Conservation (phyloP, 2,113 vertebrate genomes). For the Drymodes brunneopygia region DNA sequence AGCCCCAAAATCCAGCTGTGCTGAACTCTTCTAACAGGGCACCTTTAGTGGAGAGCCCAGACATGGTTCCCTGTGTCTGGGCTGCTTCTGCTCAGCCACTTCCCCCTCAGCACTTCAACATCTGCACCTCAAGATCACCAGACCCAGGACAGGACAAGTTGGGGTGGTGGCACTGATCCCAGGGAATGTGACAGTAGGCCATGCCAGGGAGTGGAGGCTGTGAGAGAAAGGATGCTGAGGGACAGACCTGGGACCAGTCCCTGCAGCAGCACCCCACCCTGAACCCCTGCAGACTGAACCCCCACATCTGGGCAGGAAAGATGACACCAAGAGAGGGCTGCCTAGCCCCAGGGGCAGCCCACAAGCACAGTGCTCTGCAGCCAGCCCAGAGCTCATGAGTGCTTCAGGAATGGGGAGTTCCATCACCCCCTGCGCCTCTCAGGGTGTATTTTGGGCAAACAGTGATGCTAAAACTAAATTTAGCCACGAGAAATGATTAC, state of each 20-base stretch:
- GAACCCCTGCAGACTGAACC: neutral
- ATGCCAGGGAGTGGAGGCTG: fast-evolving
- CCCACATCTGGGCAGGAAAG: neutral
- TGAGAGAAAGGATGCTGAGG: fast-evolving
- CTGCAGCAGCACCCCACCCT: neutral
- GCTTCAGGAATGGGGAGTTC: neutral
- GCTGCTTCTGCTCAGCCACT: neutral
- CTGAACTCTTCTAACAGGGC: neutral
- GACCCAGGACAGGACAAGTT: fast-evolving
- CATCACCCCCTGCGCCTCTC: neutral
- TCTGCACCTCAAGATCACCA: neutral
- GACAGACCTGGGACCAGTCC: neutral
- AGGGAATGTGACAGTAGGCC: neutral
- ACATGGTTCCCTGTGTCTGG: fast-evolving
- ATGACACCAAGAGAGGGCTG: neutral
- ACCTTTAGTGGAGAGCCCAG: neutral
- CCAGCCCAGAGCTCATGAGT: fast-evolving
- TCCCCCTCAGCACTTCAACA: neutral
- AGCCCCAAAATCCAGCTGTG: neutral
- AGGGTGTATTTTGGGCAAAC: neutral
- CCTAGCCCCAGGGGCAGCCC: neutral
- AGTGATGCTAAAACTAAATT: constrained; percentile 23
- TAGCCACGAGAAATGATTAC: neutral
- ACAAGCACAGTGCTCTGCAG: neutral
- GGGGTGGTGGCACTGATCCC: neutral